These are phyloP conservation scores for Siniperca chuatsi DNA, from an alignment of 2,113 vertebrate species.

Conservation along the genomic window DNA sequence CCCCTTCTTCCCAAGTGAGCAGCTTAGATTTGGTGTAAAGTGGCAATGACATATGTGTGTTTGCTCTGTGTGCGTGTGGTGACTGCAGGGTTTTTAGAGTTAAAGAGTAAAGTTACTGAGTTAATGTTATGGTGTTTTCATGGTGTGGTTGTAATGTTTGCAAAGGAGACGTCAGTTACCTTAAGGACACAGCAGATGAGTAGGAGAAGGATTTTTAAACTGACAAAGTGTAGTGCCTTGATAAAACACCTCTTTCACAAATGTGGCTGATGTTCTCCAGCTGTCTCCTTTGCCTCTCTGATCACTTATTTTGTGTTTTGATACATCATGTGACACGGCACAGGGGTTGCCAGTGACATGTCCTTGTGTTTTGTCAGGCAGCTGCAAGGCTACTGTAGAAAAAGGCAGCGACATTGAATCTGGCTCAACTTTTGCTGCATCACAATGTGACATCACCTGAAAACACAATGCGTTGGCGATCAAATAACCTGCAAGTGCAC, in stretches of 20 bases:
- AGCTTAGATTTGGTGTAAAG: background rate
- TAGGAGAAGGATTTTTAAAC: background rate
- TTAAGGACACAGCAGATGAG: background rate
- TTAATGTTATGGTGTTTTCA: background rate
- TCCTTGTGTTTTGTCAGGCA: conserved; percentile 25
- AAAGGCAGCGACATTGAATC: too few species aligned
- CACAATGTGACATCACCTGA: background rate
- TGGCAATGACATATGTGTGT: background rate
- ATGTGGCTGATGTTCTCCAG: background rate
- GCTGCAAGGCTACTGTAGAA: background rate
- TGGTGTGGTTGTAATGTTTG: background rate
- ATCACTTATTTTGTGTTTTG: conserved; percentile 21
- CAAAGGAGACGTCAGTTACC: background rate
- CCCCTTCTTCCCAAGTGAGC: background rate
- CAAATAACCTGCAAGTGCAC: background rate
- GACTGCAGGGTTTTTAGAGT: background rate
- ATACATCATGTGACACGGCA: background rate
- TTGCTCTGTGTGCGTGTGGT: background rate
- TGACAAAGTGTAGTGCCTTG: background rate
- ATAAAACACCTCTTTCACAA: background rate
- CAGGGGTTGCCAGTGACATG: conserved; percentile 43
- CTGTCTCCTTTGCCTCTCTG: background rate
- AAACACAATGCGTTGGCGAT: background rate
- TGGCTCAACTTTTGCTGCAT: background rate
- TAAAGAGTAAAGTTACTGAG: background rate